Evolutionary conservation across 2,888 invertebrate species (phyloP).

Genomic region (Tetranychus piercei): DNA sequence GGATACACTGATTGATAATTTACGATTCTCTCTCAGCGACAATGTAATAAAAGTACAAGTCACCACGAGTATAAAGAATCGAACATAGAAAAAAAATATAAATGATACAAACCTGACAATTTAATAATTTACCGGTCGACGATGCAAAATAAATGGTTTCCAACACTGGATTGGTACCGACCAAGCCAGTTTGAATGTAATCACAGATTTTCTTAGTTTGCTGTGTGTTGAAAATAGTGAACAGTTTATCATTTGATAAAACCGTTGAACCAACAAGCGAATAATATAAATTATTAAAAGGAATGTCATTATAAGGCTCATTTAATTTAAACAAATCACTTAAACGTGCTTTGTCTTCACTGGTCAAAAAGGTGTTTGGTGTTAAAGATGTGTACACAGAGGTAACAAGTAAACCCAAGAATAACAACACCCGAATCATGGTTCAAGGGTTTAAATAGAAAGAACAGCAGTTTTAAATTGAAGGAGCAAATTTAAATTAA

Average conservation of each 20-base stretch:
- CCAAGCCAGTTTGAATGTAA: background rate
- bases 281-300: constrained; percentile 5
- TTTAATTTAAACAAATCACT: background rate
- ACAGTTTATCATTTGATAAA: background rate
- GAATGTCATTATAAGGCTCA: background rate
- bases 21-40: background rate
- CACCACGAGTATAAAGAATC: background rate
- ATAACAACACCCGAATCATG: background rate
- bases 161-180: background rate
- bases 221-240: background rate
- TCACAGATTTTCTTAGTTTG: constrained; percentile 1
- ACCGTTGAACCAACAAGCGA: background rate
- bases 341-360: constrained; percentile 7
- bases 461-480: background rate
- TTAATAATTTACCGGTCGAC: constrained; percentile 16
- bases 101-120: background rate
- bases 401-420: background rate
- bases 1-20: background rate
- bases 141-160: constrained; percentile 17
- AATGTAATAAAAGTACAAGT: background rate
- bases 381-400: background rate
- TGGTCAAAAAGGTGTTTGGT: background rate
- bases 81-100: background rate
- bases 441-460: background rate
- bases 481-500: background rate